Conservation (phyloP, 2,797 vertebrate genomes). For the Emydoidea blandingii region DNA sequence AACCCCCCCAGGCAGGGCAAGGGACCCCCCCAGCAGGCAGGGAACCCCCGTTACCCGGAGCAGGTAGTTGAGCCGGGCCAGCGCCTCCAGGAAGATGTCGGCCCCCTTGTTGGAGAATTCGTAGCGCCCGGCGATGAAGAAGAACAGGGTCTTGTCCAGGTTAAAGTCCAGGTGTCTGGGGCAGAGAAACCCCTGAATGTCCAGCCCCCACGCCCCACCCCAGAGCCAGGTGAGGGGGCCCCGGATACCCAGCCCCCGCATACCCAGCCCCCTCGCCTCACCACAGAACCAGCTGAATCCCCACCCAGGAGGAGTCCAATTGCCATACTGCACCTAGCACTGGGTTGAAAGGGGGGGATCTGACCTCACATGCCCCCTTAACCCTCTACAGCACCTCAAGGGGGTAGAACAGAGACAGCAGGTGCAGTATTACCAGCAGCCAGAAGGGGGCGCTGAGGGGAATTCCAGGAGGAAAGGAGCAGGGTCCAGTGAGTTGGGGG, state of each 20-base stretch:
- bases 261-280: no score
- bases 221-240: no score
- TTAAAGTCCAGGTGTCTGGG: constrained; percentile 92
- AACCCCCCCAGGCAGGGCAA: no score
- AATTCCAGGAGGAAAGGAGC: neutral
- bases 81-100: constrained; percentile 91
- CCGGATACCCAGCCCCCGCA: no score
- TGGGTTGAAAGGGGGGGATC: neutral
- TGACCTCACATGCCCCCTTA: no score
- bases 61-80: constrained; percentile 94
- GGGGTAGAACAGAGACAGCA: neutral
- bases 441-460: neutral
- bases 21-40: no score
- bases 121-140: constrained; percentile 94
- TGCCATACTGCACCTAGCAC: neutral
- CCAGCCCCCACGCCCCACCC: no score
- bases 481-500: neutral
- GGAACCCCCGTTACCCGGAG: constrained; percentile 81
- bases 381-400: no score
- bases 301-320: neutral
- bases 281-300: no score
- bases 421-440: neutral
- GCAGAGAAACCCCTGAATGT: neutral
- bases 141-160: constrained; percentile 93
- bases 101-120: constrained; percentile 97